Evolutionary conservation across 1,140 invertebrate species (phyloP), one percentile per base, ranked within the genome.

Genomic region (Manduca sexta): DNA sequence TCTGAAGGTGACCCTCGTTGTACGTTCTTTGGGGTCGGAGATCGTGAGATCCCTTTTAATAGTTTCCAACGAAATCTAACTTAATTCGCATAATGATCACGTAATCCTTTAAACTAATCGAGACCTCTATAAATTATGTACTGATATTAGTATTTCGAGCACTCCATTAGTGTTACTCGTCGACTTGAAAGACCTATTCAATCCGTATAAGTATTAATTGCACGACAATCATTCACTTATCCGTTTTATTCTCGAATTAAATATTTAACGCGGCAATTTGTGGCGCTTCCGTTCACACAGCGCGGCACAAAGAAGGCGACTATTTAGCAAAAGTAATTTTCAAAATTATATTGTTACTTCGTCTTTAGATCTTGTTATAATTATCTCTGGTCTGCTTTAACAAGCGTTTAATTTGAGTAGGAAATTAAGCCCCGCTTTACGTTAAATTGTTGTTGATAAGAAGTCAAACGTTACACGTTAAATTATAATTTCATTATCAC

Each of bases 261-360:
- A 79, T 79, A 75, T 81, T 81, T 74, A 81, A 79, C 49, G 53
- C 67, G 56, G 68, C 69, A 82, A 81, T 77, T 82, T 82, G 72
- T 74, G 64, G 68, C 62, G 69, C 69, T 84, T 78, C 69, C 72
- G 70, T 80, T 64, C 54, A 69, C 67, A 60, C 57, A 61, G 57
- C 49, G 59, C 47, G 50, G 52, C 69, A 72, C 62, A 73, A 74
- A 78, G 73, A 71, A 74, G 54, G 52, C 48, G 73, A 67, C 62
- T 68, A 72, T 80, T 76, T 74, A 55, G 60, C 57, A 67, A 69
- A 78, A 74, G 69, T 74, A 73, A 80, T 82, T 80, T 78, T 70
- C 62, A 58, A 69, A 80, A 79, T 80, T 75, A 81, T 76, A 71
- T 74, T 77, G 70, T 81, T 79, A 79, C 68, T 75, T 71, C 69